Evolutionary conservation across 2,113 vertebrate species (phyloP), one percentile per base, ranked within the genome.

Genomic region (Actenoides lindsayi): DNA sequence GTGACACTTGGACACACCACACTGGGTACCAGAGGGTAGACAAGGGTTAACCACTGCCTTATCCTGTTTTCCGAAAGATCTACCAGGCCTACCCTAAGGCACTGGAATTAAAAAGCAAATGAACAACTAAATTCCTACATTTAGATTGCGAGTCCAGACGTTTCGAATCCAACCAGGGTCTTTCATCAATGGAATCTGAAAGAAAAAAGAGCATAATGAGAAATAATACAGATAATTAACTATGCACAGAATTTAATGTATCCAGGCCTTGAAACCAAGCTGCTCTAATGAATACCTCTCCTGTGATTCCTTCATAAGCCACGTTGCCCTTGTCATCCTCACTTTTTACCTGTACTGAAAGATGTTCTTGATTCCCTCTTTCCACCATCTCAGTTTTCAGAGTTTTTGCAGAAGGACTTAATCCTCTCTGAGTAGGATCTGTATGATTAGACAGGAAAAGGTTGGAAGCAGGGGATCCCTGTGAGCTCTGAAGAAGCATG

Each of bases 171-270:
- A 98, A 3, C 98, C 97, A 0, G 98, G 98, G 94, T 98, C 98
- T 95, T 96, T 98, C 98, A 98, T 98, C 62, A 98, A 44, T 2
- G 98, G 98, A 91, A 98, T 98, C 98, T 98, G 95, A 78, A 97
- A 97, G 76, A 88, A 83, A 94, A 7, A 7, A 76, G 92, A 90
- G 39, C 16, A 75, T 53, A 89, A 82, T 39, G 17, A 60, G 25
- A 70, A 76, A 54, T 31, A 53, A 56, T 44, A 24, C 33, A 57
- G 27, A 46, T 62, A 31, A 51, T 67, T 39, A 35, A 46, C 9
- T 35, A 44, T 37, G 7, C 3, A 89, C 9, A 84, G 48, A 75
- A 87, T 30, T 70, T 87, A 39, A 62, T 37, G 8, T 30, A 25
- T 50, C 53, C 11, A 70, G 28, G 37, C 50, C 16, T 46, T 59